Percentiles rank a stretch among this genome's conserved stretches.
Conservation (phyloP, 2,888 invertebrate species). For the Gryllus longicercus region DNA sequence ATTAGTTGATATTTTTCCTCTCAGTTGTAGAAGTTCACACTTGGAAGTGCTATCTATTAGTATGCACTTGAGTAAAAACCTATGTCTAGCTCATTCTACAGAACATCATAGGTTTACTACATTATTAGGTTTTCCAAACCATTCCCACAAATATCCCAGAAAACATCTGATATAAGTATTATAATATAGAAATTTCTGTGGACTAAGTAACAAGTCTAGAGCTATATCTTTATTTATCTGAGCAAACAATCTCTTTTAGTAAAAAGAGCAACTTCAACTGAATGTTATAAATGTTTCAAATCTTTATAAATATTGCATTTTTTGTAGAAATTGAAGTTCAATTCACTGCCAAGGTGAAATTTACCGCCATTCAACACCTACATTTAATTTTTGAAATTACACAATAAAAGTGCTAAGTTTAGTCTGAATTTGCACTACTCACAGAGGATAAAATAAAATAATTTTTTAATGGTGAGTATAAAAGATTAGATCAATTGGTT, state of each 20-base stretch:
- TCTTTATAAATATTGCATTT: background rate
- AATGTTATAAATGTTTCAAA: background rate
- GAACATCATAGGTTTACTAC: background rate
- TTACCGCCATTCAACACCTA: too few relatives aligned
- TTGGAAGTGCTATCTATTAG: background rate
- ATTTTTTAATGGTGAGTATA: too few relatives aligned
- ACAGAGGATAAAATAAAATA: too few relatives aligned
- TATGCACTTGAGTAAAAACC: conserved; percentile 11
- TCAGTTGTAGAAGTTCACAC: background rate
- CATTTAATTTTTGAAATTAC: too few relatives aligned
- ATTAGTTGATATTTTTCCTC: background rate
- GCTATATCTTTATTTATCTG: conserved; percentile 26
- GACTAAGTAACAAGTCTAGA: conserved; percentile 17
- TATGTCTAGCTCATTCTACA: conserved; percentile 8
- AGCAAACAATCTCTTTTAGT: conserved; percentile 27
- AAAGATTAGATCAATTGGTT: too few relatives aligned
- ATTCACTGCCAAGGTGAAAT: too few relatives aligned
- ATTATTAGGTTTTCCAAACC: background rate
- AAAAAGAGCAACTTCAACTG: conserved; percentile 6
- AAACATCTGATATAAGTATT: background rate
- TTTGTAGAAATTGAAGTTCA: background rate
- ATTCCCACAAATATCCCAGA: background rate
- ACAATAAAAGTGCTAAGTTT: too few relatives aligned
- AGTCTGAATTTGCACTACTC: too few relatives aligned
- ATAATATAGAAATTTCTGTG: conserved; percentile 2